Percentiles rank a stretch among this genome's conserved stretches.
These are phyloP conservation scores for Lottia gigantea DNA, from an alignment of 2,888 invertebrate species.

Conservation along the genomic window DNA sequence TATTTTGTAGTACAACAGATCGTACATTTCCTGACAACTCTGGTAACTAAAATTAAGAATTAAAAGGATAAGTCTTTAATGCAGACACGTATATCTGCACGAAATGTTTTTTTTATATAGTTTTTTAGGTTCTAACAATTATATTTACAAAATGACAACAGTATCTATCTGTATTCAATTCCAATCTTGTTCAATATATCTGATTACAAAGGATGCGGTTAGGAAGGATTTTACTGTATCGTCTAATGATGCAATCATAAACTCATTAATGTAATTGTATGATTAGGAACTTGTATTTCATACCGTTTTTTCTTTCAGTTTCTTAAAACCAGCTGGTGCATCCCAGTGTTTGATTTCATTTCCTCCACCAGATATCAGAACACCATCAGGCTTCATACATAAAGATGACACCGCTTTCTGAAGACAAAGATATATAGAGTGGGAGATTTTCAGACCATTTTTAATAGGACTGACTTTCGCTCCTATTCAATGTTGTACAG, in stretches of 20 bases:
- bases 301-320: conserved; percentile 79
- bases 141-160: no score
- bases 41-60: conserved; percentile 75
- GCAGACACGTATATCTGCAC: neutral
- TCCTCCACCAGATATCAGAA: conserved; percentile 84
- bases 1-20: conserved; percentile 83
- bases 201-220: no score
- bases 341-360: conserved; percentile 92
- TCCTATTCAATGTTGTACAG: no score
- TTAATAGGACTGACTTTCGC: no score
- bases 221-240: no score
- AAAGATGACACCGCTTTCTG: conserved; percentile 75
- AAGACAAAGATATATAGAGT: no score
- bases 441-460: no score
- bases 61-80: no score
- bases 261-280: no score
- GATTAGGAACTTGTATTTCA: conserved; percentile 13
- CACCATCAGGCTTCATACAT: conserved; percentile 90
- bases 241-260: no score
- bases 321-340: conserved; percentile 87
- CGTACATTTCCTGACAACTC: conserved; percentile 89
- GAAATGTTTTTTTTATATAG: no score
- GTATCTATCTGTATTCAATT: neutral
- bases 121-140: no score
- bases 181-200: neutral